A percentile compares a stretch with the other conserved stretches of the same genome.
These are phyloP conservation scores for Semaprochilodus insignis DNA, from an alignment of 2,797 vertebrate genomes.

Conservation along the genomic window DNA sequence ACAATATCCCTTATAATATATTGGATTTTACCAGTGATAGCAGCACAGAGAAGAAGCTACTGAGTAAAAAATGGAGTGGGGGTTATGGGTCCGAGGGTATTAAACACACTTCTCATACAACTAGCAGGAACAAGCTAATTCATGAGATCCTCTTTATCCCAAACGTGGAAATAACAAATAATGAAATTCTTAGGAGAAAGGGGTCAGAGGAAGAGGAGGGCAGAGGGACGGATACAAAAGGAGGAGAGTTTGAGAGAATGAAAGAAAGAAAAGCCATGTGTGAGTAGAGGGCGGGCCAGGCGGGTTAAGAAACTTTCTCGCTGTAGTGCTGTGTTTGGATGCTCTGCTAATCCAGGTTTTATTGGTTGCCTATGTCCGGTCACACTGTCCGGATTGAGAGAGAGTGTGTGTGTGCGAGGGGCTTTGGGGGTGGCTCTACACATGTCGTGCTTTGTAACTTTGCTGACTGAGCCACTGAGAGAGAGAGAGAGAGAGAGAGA, in stretches of 20 bases:
- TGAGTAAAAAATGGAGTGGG: conserved; percentile 57
- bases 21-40: conserved; percentile 55
- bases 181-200: conserved; percentile 72
- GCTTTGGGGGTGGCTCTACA: conserved; percentile 80
- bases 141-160: conserved; percentile 78
- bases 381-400: conserved; percentile 80
- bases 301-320: conserved; percentile 82
- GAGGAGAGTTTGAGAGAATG: conserved; percentile 65
- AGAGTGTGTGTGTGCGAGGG: conserved; percentile 38
- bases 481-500: conserved; percentile 88
- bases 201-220: conserved; percentile 74
- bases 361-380: conserved; percentile 86
- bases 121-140: conserved; percentile 77
- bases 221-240: conserved; percentile 69
- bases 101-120: conserved; percentile 74
- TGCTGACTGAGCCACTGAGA: conserved; percentile 84
- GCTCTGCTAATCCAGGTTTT: conserved; percentile 87
- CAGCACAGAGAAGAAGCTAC: conserved; percentile 44
- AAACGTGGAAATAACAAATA: conserved; percentile 74
- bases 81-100: conserved; percentile 67
- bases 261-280: conserved; percentile 66
- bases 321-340: conserved; percentile 75
- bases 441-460: conserved; percentile 92
- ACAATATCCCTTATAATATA: conserved; percentile 41
- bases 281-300: conserved; percentile 75